Conservation (phyloP, 2,113 vertebrate genomes). For the Aramus guarauna region DNA sequence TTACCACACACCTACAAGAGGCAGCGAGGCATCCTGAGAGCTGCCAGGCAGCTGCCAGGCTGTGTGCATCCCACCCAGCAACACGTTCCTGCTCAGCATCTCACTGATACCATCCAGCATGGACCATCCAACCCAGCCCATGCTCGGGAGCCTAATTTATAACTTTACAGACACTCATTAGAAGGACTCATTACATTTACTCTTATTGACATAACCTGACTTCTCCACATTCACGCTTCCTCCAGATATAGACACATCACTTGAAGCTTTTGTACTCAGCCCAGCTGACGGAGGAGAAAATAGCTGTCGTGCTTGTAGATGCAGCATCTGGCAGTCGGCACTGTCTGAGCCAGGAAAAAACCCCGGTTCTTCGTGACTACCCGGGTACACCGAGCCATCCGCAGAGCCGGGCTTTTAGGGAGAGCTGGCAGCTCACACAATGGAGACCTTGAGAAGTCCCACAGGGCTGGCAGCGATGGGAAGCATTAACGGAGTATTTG, state of each 20-base stretch:
- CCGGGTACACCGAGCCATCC: neutral
- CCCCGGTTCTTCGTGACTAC: fast-evolving
- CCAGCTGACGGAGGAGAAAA: neutral
- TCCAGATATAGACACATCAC: neutral
- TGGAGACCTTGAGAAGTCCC: neutral
- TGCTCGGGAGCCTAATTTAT: neutral
- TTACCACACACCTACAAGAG: neutral
- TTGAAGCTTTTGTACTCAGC: neutral
- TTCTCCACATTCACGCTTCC: neutral
- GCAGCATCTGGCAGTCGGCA: no score
- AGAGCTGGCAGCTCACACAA: neutral
- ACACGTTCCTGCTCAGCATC: fast-evolving
- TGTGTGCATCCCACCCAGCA: fast-evolving
- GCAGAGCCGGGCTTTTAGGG: neutral
- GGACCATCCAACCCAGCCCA: fast-evolving
- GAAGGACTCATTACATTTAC: neutral
- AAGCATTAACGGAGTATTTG: neutral
- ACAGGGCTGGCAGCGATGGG: neutral
- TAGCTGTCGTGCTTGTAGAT: neutral
- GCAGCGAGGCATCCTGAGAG: neutral
- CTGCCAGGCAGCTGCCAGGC: neutral
- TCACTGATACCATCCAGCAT: neutral
- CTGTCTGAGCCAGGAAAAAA: no score
- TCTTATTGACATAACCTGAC: no score
- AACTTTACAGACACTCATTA: no score